Percentiles rank a stretch among this genome's conserved stretches.
These are phyloP conservation scores for Acrocephalus arundinaceus DNA, from an alignment of 2,113 vertebrate species.

Conservation along the genomic window DNA sequence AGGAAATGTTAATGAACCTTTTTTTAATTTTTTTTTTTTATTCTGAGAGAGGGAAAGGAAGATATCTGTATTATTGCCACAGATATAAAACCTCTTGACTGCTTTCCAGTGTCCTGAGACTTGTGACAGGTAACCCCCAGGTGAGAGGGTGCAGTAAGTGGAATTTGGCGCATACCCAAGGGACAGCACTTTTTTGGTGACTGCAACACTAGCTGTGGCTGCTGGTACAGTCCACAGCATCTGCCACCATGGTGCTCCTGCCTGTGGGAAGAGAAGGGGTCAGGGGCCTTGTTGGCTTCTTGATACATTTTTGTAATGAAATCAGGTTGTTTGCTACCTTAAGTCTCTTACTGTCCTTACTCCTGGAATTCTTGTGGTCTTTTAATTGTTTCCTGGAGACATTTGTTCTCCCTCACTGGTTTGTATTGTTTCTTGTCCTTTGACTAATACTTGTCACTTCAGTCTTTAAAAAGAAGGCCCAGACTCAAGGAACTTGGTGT, in stretches of 20 bases:
- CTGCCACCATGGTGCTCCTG: neutral
- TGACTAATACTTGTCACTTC: neutral
- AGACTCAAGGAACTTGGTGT: neutral
- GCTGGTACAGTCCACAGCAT: neutral
- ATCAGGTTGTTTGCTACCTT: neutral
- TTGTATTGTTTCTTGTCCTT: neutral
- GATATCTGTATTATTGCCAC: neutral
- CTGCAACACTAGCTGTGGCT: neutral
- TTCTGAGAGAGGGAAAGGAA: neutral
- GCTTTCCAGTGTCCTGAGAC: neutral
- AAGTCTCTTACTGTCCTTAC: neutral
- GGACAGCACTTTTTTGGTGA: neutral
- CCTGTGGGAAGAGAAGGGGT: neutral
- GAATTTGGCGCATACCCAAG: neutral
- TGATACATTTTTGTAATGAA: neutral
- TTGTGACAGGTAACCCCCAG: neutral
- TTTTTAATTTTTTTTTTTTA: neutral
- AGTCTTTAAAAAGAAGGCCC: neutral
- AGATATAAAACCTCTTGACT: neutral
- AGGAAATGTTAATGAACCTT: neutral
- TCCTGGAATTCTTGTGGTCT: neutral
- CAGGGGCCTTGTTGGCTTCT: neutral
- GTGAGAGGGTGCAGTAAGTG: neutral
- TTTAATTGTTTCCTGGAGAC: neutral
- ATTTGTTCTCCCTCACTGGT: neutral